Conservation (phyloP, 1,140 invertebrate species). For the Pissodes strobi region DNA sequence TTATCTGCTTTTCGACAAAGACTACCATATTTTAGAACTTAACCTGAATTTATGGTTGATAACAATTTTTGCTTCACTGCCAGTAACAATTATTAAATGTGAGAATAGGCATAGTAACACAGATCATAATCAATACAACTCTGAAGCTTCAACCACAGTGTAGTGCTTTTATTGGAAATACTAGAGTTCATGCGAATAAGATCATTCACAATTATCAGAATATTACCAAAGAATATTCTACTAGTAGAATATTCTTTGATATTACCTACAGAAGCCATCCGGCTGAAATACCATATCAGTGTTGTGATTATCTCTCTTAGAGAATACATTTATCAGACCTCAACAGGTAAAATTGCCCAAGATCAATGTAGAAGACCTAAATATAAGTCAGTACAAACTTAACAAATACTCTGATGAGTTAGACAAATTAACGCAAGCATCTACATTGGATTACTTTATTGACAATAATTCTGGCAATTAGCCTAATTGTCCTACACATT, state of each 20-base stretch:
- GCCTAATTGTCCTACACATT: too few relatives aligned
- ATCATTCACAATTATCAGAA: not conserved
- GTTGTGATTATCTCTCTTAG: not conserved
- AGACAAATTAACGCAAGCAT: too few relatives aligned
- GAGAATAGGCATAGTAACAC: not conserved
- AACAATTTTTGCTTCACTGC: not conserved
- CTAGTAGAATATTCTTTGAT: too few relatives aligned
- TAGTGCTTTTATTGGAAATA: not conserved
- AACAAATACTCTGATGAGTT: not conserved
- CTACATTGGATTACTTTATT: too few relatives aligned
- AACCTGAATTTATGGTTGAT: not conserved
- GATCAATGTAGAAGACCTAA: not conserved
- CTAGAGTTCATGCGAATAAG: not conserved
- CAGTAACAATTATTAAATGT: too few relatives aligned
- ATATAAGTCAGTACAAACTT: not conserved
- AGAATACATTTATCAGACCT: not conserved
- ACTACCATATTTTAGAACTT: not conserved
- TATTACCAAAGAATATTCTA: too few relatives aligned
- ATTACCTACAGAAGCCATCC: conserved; percentile 1
- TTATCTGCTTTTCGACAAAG: not conserved
- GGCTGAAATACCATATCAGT: not conserved
- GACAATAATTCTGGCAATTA: too few relatives aligned
- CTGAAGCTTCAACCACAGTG: not conserved
- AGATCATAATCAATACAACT: not conserved
- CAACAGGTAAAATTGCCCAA: not conserved